These are phyloP conservation scores for Ormyrus pomaceus DNA, from an alignment of 2,888 invertebrate species.

Conservation along the genomic window DNA sequence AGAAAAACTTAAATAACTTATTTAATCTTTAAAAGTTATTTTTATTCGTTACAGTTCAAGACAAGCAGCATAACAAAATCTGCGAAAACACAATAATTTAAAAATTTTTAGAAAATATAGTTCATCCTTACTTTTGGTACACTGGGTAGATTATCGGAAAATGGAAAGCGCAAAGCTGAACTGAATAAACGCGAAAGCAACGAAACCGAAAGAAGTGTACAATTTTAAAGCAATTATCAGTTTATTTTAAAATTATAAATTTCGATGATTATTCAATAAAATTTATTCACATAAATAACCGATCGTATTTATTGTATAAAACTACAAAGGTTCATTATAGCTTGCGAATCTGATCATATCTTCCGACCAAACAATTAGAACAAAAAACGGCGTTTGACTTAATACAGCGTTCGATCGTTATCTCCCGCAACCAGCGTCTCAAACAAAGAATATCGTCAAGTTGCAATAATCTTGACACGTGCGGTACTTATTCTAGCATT, in stretches of 20 bases:
- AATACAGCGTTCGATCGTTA: constrained; percentile 14
- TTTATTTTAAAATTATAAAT: too few relatives aligned
- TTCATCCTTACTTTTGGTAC: constrained; percentile 25
- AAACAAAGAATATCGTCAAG: constrained; percentile 32
- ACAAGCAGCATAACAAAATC: too few relatives aligned
- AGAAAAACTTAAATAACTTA: too few relatives aligned
- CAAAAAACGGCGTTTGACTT: constrained; percentile 37
- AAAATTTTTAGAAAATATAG: background rate
- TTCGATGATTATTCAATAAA: too few relatives aligned
- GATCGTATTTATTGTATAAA: background rate
- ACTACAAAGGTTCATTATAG: background rate
- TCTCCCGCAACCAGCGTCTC: constrained; percentile 4
- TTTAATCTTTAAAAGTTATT: too few relatives aligned
- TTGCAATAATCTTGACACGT: constrained; percentile 38
- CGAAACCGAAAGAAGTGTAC: constrained; percentile 31
- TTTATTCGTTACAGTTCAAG: too few relatives aligned
- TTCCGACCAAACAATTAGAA: constrained; percentile 13
- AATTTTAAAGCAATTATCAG: constrained; percentile 4
- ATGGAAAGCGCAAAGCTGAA: constrained; percentile 45
- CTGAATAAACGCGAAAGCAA: constrained; percentile 41
- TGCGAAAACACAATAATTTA: too few relatives aligned
- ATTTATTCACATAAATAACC: too few relatives aligned
- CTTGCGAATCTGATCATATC: constrained; percentile 19
- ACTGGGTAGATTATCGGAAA: constrained; percentile 45
- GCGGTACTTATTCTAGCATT: constrained; percentile 21